Conservation (phyloP, 1,140 invertebrate species). For the Trinorchestia longiramus region DNA sequence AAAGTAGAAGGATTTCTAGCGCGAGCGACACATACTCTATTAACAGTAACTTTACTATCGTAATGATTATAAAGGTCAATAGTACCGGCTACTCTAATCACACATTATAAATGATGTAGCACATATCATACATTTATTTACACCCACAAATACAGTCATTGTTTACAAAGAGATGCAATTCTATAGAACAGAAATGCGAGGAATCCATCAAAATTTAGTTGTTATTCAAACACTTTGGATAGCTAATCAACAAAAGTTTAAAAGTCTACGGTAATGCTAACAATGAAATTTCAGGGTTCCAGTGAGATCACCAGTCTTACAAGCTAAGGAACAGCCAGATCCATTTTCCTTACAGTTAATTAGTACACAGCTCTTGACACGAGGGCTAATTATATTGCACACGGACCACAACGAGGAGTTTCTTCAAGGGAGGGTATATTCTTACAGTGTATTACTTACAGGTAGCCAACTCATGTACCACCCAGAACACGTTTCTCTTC, state of each 20-base stretch:
- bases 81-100: not conserved
- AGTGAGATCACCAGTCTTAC: not conserved
- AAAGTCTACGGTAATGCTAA: not conserved
- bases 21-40: not conserved
- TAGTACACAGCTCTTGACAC: not conserved
- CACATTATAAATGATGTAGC: not conserved
- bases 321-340: constrained; percentile 41
- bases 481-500: not conserved
- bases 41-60: not conserved
- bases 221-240: not conserved
- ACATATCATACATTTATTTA: constrained; percentile 43
- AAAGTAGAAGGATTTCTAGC: constrained; percentile 1
- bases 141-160: not conserved
- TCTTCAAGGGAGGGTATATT: not conserved
- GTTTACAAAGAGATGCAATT: constrained; percentile 5
- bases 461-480: not conserved
- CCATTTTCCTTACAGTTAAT: constrained; percentile 5
- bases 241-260: constrained; percentile 27
- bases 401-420: not conserved
- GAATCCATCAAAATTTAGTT: not conserved
- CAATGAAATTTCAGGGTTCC: constrained; percentile 6
- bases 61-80: not conserved
- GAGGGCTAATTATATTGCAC: not conserved
- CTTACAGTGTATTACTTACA: not conserved
- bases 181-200: constrained; percentile 47